Evolutionary conservation across 2,113 vertebrate genomes (phyloP), one percentile per base, ranked within the genome.

Genomic region (Mormyrus lacerda): DNA sequence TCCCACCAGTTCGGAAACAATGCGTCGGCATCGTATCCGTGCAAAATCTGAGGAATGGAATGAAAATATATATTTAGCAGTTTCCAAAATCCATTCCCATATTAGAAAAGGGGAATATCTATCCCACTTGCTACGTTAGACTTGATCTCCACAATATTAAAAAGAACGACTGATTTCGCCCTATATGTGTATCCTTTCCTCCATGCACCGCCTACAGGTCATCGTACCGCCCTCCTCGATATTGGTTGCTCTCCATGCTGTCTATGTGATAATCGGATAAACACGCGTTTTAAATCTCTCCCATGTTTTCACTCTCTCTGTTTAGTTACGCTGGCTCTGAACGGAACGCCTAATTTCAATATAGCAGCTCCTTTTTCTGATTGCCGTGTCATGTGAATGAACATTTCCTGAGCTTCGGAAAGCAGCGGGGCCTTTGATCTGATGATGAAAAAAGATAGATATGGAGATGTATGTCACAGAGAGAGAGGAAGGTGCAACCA

Each of bases 121-220:
- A 7, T 5, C 1, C 15, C 31, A 27, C 15, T 85, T 45, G 0
- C 82, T 85, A 24, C 45, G 44, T 45, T 27, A n/a, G 82, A 85
- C 8, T 24, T 48, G 1, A 85, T 48, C 42, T 27, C 50, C 17
- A 53, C 51, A 87, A 55, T 87, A 53, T 19, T 87, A 50, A 42
- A 17, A 2, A 27, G 15, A 55, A 53, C 85, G 1, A 21, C 5
- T 27, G 1, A 27, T 58, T 55, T 55, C 5, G n/a, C 13, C 50
- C 50, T 87, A 31, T 87, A 55, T 35, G 50, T 58, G n/a, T 93
- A 91, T 91, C 91, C 90, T 91, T 55, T 53, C 13, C 89, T 88
- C 65, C 48, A 65, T 55, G 89, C 89, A 90, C 89, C 89, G 87
- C 90, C 93, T 94, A 90, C 85, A 44, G 9, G 51, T 58, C 15